These are phyloP conservation scores for Sebastiscus albofasciatus DNA, from an alignment of 2,797 vertebrate species.

Conservation along the genomic window DNA sequence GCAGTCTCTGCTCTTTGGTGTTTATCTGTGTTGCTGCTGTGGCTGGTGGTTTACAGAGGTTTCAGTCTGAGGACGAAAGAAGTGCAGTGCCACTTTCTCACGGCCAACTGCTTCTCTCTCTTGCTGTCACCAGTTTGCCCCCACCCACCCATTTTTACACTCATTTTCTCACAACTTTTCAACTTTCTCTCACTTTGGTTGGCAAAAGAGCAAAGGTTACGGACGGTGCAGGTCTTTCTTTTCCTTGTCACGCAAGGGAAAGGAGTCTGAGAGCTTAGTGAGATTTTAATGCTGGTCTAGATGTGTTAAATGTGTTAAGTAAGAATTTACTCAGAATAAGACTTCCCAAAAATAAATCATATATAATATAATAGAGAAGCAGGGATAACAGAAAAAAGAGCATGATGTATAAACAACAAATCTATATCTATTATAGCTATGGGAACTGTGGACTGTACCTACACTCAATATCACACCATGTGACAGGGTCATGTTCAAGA, in stretches of 20 bases:
- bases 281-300: neutral
- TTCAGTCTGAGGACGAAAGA: constrained; percentile 39
- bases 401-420: neutral
- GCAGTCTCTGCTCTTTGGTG: constrained; percentile 13
- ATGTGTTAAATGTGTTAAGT: neutral
- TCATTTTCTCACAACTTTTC: constrained; percentile 32
- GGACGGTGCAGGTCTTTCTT: constrained; percentile 26
- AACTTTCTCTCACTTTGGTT: constrained; percentile 25
- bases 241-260: neutral
- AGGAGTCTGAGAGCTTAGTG: neutral
- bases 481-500: constrained; percentile 1
- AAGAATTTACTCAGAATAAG: neutral
- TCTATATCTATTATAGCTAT: constrained; percentile 10
- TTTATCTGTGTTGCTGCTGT: constrained; percentile 37
- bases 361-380: neutral
- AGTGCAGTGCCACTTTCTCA: constrained; percentile 73
- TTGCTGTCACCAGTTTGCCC: constrained; percentile 32
- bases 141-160: constrained; percentile 54
- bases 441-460: constrained; percentile 25
- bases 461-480: constrained; percentile 16
- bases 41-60: constrained; percentile 44
- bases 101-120: constrained; percentile 51
- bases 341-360: neutral
- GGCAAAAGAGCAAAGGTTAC: constrained; percentile 28
- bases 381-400: neutral